Base-by-base conservation (phyloP, 1,140 invertebrate genomes). In the Coptotermes formosanus region DNA sequence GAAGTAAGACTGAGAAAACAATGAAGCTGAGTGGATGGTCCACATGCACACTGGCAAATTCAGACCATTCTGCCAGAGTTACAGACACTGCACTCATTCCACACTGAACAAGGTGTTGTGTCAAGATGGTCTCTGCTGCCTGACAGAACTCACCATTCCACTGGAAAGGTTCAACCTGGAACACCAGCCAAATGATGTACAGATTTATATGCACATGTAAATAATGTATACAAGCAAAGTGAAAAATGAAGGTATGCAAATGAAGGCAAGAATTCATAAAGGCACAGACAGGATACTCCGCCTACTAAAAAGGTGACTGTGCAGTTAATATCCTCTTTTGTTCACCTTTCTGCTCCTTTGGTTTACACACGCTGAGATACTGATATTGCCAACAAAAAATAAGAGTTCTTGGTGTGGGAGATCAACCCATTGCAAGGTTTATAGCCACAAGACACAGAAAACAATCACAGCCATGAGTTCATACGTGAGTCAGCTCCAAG, bases 61-160 rank as follows among this genome's bases (percentile, higher is more conserved):
- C 96, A 69, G 94, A 91, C 95, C 96, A 97, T 89, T 96, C 94
- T 32, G 95, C 93, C 0, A 97, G 90, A 4, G 91, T 90, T 86
- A 95, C 93, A 89, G 95, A 94, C 14, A 92, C 92, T 6, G 91
- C 91, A 1, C 93, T 93, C 12, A 99, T 91, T 38, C 98, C 97
- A 87, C 97, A 97, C 90, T 99, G 98, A 21, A 97, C 96, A 52
- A 95, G 94, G 91, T 99, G 97, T 90, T 99, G 98, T 59, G 97
- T 95, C 3, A 99, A 92, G 52, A 99, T 94, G 1, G 95, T 95
- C 89, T 96, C 94, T 0, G 96, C 97, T 45, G 95, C 94, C 43
- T 94, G 93, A 64, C 95, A 95, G 90, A 98, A 96, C 88, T 95
- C 94, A 32, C 97, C 97, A 86, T 93, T 93, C 97, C 97, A 99